Evolutionary conservation across 1,140 invertebrate species (phyloP).

Genomic region (Gyrodactylus bullatarudis): DNA sequence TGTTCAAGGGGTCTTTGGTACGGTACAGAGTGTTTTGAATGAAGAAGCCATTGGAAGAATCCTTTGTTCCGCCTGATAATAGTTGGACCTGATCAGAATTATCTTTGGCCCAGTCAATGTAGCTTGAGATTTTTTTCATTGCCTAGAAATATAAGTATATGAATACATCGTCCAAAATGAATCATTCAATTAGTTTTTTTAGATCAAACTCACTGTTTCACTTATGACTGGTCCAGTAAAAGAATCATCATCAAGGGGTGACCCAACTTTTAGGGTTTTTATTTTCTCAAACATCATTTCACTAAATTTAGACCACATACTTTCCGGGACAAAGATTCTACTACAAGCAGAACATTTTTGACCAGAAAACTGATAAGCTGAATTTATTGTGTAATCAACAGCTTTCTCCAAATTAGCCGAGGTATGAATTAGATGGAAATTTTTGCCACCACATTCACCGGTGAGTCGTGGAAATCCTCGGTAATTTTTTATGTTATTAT

Average conservation of each 20-base stretch:
- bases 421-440: slow-evolving; percentile 80
- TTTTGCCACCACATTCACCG: slow-evolving; percentile 84
- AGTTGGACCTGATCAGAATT: slow-evolving; percentile 33
- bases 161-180: no score
- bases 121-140: slow-evolving; percentile 21
- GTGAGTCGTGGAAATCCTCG: slow-evolving; percentile 62
- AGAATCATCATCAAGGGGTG: slow-evolving; percentile 40
- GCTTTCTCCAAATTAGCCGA: slow-evolving; percentile 50
- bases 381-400: slow-evolving; percentile 43
- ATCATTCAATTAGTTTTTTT: no score
- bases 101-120: not conserved
- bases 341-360: slow-evolving; percentile 97
- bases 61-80: slow-evolving; percentile 50
- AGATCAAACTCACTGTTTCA: slow-evolving; percentile 27
- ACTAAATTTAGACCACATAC: slow-evolving; percentile 41
- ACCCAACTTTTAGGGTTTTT: slow-evolving; percentile 36
- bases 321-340: slow-evolving; percentile 63
- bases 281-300: slow-evolving; percentile 15
- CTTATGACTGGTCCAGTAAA: slow-evolving; percentile 86
- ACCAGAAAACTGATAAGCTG: slow-evolving; percentile 67
- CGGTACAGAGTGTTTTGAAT: slow-evolving; percentile 71
- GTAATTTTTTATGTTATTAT: slow-evolving; percentile 48
- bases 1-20: slow-evolving; percentile 43
- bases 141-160: no score
- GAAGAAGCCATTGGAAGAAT: slow-evolving; percentile 47